Evolutionary conservation across 2,797 vertebrate species (phyloP), one percentile per base, ranked within the genome.

Genomic region (Anolis apletophallus): DNA sequence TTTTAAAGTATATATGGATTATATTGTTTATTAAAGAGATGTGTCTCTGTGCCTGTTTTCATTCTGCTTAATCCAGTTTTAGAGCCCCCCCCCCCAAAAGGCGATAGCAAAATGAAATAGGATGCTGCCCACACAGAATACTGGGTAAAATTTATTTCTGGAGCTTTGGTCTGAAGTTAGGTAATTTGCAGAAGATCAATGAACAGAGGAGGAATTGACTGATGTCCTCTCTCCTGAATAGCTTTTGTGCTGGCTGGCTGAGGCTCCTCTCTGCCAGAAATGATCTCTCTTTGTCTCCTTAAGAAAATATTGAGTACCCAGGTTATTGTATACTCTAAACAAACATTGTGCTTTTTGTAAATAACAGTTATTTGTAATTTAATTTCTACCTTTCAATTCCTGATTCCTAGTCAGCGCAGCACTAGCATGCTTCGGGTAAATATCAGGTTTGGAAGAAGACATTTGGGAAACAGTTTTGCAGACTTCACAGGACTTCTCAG

Each of bases 161-260:
- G 76, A 83, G 71, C 55, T 7, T 64, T 16, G n/a, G 26, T 84
- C 52, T 74, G 40, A 64, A 77, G 86, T 87, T 83, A 17, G 13
- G 29, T 9, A 46, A 26, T 76, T 88, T 85, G 1, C 84, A 55
- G 78, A 80, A 88, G 85, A 83, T 71, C 40, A 85, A 32, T 80
- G 5, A 19, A 29, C 64, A 86, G 80, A 85, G 1, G 12, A 87
- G 77, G 40, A n/a, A 82, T 68, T 75, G 78, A 86, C 78, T 88
- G 83, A 85, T 80, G 81, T 36, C 32, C 61, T 68, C 54, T 85
- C 16, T 75, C 61, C 71, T 77, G 21, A 75, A 59, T 21, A 57
- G 16, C 1, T 74, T 0, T 7, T 84, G 11, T 79, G 0, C 19
- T 78, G 55, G 5, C 81, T 86, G 74, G 29, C 14, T 76, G 32